Evolutionary conservation across 1,140 invertebrate species (phyloP), one percentile per base, ranked within the genome.

Genomic region (Brachionus plicatilis): DNA sequence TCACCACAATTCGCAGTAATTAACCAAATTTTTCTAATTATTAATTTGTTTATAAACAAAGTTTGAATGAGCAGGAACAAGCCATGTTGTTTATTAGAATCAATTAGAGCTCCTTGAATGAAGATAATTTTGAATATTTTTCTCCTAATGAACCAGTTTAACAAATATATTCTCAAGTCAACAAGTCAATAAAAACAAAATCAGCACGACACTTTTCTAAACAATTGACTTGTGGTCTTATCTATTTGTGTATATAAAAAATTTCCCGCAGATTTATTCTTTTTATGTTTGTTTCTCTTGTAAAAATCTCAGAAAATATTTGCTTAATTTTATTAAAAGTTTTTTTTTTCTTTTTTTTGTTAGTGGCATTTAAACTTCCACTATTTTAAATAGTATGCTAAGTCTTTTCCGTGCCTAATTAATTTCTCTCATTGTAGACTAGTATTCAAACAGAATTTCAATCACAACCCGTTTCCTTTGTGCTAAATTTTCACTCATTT

Each of bases 111-210:
- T 72, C 41, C 41, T 41, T 43, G 37, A 43, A 43, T 72, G 37
- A 68, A 33, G 27, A 33, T 68, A 33, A 68, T 33, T 68, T 68
- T 41, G 27, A 33, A 33, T 68, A 33, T 68, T 68, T 7, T 68
- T n/a, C 33, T 68, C 27, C 8, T 68, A 68, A 68, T 68, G 66
- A 68, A 68, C 66, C 27, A 68, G 66, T 68, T 41, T 68, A 72
- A 43, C 17, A 20, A 43, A 43, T 43, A 72, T 70, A 72, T 72
- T 72, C 68, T 47, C 33, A 76, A 76, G 72, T 76, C 72, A 76
- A 76, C 72, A 76, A 76, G 72, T 76, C 72, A 76, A 76, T 76
- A 76, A 50, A 75, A 72, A 72, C 68, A 72, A 76, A 76, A 76
- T 76, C 72, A 76, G 72, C 72, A 76, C 72, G 72, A 76, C 72